Conservation (phyloP, 1,140 invertebrate genomes). For the Trichonephila clavipes region DNA sequence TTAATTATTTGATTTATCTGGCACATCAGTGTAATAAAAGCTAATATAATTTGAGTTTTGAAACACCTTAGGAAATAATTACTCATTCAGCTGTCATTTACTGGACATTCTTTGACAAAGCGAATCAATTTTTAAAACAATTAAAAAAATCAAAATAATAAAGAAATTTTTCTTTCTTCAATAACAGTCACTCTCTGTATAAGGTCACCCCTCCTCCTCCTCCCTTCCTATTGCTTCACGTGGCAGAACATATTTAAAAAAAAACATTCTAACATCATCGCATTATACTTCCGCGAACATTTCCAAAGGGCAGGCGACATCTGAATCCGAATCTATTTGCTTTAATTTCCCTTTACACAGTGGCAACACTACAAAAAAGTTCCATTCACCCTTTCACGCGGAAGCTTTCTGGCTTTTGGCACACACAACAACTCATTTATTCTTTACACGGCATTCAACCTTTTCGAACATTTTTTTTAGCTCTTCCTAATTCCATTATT, state of each 20-base stretch:
- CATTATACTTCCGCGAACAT: conserved; percentile 10
- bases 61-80: too few relatives aligned
- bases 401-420: neutral
- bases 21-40: too few relatives aligned
- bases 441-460: conserved; percentile 30
- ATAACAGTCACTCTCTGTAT: neutral
- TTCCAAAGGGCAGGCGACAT: neutral
- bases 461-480: neutral
- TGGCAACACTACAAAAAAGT: neutral
- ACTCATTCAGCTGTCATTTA: too few relatives aligned
- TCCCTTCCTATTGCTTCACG: neutral
- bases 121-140: too few relatives aligned
- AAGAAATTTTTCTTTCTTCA: neutral
- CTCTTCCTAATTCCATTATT: neutral
- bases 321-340: neutral
- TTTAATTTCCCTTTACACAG: neutral
- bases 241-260: neutral
- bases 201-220: too few relatives aligned
- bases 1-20: too few relatives aligned
- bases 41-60: too few relatives aligned
- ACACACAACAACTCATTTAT: conserved; percentile 36
- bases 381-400: conserved; percentile 32
- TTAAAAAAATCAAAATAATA: too few relatives aligned
- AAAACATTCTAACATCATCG: neutral
- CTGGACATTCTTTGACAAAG: too few relatives aligned